These are phyloP conservation scores for Drosophila pseudotalamancana DNA, from an alignment of 2,888 invertebrate species.

Conservation along the genomic window DNA sequence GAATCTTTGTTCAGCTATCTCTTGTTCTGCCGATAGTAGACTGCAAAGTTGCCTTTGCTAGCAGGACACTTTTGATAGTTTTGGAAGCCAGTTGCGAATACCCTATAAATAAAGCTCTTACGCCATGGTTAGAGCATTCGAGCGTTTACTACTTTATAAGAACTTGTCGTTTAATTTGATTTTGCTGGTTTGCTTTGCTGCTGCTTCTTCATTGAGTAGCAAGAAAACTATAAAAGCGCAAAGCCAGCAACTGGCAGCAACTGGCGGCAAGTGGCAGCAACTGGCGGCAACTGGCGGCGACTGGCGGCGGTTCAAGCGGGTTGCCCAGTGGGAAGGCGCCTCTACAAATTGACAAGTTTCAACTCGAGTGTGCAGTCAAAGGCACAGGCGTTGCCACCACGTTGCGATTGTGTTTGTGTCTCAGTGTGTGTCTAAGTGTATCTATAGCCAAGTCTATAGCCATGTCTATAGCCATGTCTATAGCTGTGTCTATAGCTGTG, in stretches of 20 bases:
- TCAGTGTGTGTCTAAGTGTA: slow-evolving; percentile 13
- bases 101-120: background rate
- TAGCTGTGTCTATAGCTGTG: background rate
- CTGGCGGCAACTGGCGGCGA: slow-evolving; percentile 7
- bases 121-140: slow-evolving; percentile 5
- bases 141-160: background rate
- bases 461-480: background rate
- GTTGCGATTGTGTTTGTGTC: slow-evolving; percentile 14
- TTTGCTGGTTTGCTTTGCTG: slow-evolving; percentile 42
- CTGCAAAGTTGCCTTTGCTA: no score
- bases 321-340: slow-evolving; percentile 31
- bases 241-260: slow-evolving; percentile 31
- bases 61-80: no score
- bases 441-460: slow-evolving; percentile 22
- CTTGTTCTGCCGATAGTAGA: no score
- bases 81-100: background rate
- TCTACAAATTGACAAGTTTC: slow-evolving; percentile 75
- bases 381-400: slow-evolving; percentile 44
- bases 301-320: slow-evolving; percentile 7
- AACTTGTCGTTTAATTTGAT: slow-evolving; percentile 45
- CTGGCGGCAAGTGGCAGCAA: slow-evolving; percentile 22
- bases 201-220: slow-evolving; percentile 54
- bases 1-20: no score
- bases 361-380: slow-evolving; percentile 76
- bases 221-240: slow-evolving; percentile 72